Base-by-base conservation (phyloP, 1,140 invertebrate species). In the Apis cerana region DNA sequence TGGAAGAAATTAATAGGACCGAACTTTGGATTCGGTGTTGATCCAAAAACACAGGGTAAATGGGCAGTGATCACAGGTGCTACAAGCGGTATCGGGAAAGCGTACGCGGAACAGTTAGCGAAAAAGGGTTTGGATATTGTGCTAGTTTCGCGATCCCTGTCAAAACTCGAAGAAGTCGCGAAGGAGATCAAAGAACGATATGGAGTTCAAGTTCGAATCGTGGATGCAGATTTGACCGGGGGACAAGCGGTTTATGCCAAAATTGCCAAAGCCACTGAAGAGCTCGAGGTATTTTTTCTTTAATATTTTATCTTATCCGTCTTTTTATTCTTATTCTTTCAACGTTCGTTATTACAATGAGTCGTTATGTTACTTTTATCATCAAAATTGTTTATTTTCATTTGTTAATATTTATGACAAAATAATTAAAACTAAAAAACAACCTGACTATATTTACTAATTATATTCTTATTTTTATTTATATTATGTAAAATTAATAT, bases 21-120 rank as follows among this genome's bases (percentile, higher is more conserved):
- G 0, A 85, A 61, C 17, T 72, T 94, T 1, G 91, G 91, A 17
- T 72, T 93, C 0, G 93, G 90, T 7, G 85, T 94, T 15, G 90
- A 94, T n/a, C 65, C 93, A 0, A 75, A 86, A 1, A 85, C 85
- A 0, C 93, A 94, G 64, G 93, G 93, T 27, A 92, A 80, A 88
- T 94, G 93, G 93, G 93, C 94, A 96, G 97, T 99, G 80, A 94
- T 99, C 0, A 99, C 98, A 54, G 98, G 98, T 52, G 96, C 97
- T 1, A 99, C 98, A 10, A 98, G 99, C 95, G 98, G 98, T 13
- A 96, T 99, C 89, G 98, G 98, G n/a, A 98, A 97, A 93, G 97
- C 97, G 4, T 99, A 97, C 92, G 97, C 97, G 5, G 95, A 96
- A 91, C 96, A 96, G 88, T 92, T 99, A 76, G 98, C 98, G 0